Conservation (phyloP, 2,888 invertebrate genomes). For the Hydrotaea cyrtoneurina region DNA sequence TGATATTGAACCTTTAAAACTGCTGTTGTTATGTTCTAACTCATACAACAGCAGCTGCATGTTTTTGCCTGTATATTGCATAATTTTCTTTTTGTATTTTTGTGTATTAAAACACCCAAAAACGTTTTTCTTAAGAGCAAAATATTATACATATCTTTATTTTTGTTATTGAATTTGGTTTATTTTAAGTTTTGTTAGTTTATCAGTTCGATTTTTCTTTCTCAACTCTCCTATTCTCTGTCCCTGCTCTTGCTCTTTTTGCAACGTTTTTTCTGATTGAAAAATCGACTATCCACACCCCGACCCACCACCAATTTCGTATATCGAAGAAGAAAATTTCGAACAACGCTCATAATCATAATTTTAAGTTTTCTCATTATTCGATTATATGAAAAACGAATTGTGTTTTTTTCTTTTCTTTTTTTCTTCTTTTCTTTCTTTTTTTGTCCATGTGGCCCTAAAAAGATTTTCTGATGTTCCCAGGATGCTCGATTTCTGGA, state of each 20-base stretch:
- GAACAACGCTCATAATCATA: conserved; percentile 70
- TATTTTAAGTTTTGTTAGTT: neutral
- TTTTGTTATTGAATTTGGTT: neutral
- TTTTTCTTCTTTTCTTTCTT: conserved; percentile 40
- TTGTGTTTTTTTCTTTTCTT: conserved; percentile 53
- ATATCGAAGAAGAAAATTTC: conserved; percentile 23
- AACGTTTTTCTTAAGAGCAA: conserved; percentile 27
- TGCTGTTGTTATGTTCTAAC: conserved; percentile 68
- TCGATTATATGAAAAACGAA: conserved; percentile 60
- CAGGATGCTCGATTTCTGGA: conserved; percentile 97
- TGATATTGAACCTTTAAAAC: conserved; percentile 38
- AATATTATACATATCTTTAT: neutral
- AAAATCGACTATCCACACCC: neutral
- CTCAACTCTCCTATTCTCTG: neutral
- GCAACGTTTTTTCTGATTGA: neutral
- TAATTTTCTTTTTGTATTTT: conserved; percentile 81
- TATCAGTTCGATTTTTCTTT: conserved; percentile 10
- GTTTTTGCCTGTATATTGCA: conserved; percentile 70
- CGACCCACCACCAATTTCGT: conserved; percentile 7
- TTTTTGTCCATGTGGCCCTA: conserved; percentile 82
- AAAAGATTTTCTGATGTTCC: conserved; percentile 87
- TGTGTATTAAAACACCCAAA: neutral
- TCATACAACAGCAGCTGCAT: conserved; percentile 28
- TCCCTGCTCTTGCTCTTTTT: neutral
- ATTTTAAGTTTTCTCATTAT: conserved; percentile 72